Evolutionary conservation across 2,113 vertebrate species (phyloP), one percentile per base, ranked within the genome.

Genomic region (Vireo altiloquus): DNA sequence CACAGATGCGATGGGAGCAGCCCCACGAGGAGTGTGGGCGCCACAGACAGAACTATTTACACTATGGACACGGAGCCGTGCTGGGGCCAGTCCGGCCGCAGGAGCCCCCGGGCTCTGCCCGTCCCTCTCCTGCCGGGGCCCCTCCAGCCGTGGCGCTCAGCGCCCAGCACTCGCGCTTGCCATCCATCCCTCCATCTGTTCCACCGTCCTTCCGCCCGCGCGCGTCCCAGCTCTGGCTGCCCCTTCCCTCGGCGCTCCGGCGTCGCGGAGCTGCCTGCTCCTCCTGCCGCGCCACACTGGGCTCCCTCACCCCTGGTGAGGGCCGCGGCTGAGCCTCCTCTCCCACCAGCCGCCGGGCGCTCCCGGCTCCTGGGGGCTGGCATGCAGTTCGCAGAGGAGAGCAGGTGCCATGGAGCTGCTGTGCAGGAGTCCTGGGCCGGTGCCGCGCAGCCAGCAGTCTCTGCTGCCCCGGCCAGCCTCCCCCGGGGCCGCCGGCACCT

Each of bases 1-100:
- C 90, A 85, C 27, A 66, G 92, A 80, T 60, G 83, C 3, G 7
- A 82, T 61, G 76, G 84, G 87, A 66, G 82, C 71, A 37, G 83
- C 93, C 89, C 94, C 9, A 68, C 53, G 0, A 65, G 85, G 76
- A 84, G 88, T 28, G 12, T 74, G 86, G 52, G 50, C 0, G 13
- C 83, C 83, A 10, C 11, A 13, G 54, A 57, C 94, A 89, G 30
- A 91, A 56, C 37, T 95, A 97, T 97, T 95, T 96, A 95, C 97
- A 97, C 61, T 64, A 61, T 74, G 75, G 75, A 91, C 92, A 91
- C 4, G 33, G 89, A 68, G 86, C 90, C 4, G 37, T 40, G 79
- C 88, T 74, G 68, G 93, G 30, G 72, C 89, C 82, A 3, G 54
- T 56, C 64, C 11, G 14, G 91, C 89, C 11, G 18, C 60, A 60